phyloP scores from a whole-genome alignment of 2,113 vertebrate genomes.

The Myodes glareolus region DNA sequence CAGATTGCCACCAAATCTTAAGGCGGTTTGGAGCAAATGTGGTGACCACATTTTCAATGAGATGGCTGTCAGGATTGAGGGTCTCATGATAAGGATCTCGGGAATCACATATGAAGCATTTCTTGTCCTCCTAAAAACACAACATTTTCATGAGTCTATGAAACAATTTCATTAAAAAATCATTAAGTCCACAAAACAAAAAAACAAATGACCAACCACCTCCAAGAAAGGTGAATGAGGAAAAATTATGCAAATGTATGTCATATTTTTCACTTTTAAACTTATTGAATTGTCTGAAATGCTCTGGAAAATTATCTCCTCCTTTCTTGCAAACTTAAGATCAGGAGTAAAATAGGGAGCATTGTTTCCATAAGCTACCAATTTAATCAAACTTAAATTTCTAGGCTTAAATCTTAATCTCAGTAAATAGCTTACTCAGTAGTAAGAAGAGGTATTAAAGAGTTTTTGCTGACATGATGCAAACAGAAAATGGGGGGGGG shows the following conservation, averaged over 20 bases:
- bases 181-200: not conserved
- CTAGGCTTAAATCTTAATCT: slow-evolving; percentile 70
- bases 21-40: slow-evolving; percentile 95
- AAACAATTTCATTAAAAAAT: slow-evolving; percentile 67
- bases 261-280: slow-evolving; percentile 31
- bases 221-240: slow-evolving; percentile 18
- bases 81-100: slow-evolving; percentile 86
- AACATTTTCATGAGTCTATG: slow-evolving; percentile 54
- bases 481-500: slow-evolving; percentile 50
- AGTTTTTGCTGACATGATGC: slow-evolving; percentile 59
- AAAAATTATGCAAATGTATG: not conserved
- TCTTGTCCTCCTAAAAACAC: slow-evolving; percentile 96
- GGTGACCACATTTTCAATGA: slow-evolving; percentile 96
- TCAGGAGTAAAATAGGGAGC: slow-evolving; percentile 75
- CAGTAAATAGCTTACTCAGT: slow-evolving; percentile 56
- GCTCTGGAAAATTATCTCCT: slow-evolving; percentile 48
- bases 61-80: slow-evolving; percentile 90
- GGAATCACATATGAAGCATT: slow-evolving; percentile 96
- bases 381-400: slow-evolving; percentile 76
- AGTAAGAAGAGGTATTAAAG: slow-evolving; percentile 32
- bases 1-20: slow-evolving; percentile 99
- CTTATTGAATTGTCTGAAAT: slow-evolving; percentile 29
- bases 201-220: not conserved
- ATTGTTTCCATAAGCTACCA: slow-evolving; percentile 76
- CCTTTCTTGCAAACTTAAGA: slow-evolving; percentile 69